Evolutionary conservation across 2,888 invertebrate genomes (phyloP).

Genomic region (Drosophila stalkeri): DNA sequence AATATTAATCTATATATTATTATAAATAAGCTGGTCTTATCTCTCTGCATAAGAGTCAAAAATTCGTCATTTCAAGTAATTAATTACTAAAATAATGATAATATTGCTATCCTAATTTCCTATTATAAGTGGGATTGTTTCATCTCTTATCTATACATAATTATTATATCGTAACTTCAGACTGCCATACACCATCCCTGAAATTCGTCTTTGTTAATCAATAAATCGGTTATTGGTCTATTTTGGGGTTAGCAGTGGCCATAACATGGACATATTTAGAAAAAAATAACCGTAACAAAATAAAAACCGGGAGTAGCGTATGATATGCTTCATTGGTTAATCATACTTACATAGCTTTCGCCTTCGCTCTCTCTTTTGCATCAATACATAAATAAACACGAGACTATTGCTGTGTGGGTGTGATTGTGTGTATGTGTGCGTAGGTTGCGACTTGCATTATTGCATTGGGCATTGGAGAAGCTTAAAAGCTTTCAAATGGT

Average conservation of each 20-base stretch:
- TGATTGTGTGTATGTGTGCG: neutral
- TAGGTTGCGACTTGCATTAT: slow-evolving; percentile 13
- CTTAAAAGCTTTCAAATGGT: slow-evolving; percentile 51
- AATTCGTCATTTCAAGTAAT: too few species aligned
- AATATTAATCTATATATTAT: too few species aligned
- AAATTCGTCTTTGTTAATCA: slow-evolving; percentile 29
- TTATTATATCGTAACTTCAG: neutral
- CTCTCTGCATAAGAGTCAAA: too few species aligned
- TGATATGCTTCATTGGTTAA: slow-evolving; percentile 46
- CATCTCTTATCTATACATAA: neutral
- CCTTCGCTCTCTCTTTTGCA: slow-evolving; percentile 15
- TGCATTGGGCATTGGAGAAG: slow-evolving; percentile 29
- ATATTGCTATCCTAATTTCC: neutral
- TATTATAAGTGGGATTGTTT: neutral
- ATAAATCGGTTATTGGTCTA: slow-evolving; percentile 35
- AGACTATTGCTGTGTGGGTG: neutral
- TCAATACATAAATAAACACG: slow-evolving; percentile 13
- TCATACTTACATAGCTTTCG: neutral
- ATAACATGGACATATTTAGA: slow-evolving; percentile 20
- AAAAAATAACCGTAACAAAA: slow-evolving; percentile 3
- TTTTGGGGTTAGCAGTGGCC: slow-evolving; percentile 45
- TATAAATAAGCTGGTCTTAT: too few species aligned
- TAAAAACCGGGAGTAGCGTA: slow-evolving; percentile 4
- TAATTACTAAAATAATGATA: too few species aligned
- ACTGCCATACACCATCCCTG: slow-evolving; percentile 10